Percentiles rank a stretch among this genome's conserved stretches.
phyloP scores from a whole-genome alignment of 2,888 invertebrate genomes.

The Blomia tropicalis region DNA sequence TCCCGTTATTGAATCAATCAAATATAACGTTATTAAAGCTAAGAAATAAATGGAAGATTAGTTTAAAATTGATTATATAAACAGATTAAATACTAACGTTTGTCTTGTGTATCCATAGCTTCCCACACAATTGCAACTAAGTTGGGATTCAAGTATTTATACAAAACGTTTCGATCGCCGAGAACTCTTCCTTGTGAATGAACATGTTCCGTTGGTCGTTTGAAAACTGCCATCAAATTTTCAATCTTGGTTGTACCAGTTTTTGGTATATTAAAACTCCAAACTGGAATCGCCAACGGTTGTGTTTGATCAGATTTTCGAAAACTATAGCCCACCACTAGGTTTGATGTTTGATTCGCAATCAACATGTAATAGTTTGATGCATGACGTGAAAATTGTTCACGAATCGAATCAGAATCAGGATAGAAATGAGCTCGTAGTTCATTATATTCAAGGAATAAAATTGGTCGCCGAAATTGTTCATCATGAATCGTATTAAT shows the following conservation, averaged over 20 bases:
- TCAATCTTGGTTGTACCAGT: constrained; percentile 36
- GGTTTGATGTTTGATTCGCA: constrained; percentile 44
- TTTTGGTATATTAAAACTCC: constrained; percentile 53
- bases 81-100: constrained; percentile 43
- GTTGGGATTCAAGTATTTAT: constrained; percentile 97
- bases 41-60: background rate
- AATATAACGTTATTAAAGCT: constrained; percentile 56
- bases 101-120: constrained; percentile 50
- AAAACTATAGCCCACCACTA: constrained; percentile 48
- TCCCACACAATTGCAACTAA: constrained; percentile 65
- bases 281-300: constrained; percentile 45
- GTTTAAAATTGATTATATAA: constrained; percentile 40
- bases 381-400: background rate
- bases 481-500: constrained; percentile 46
- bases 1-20: constrained; percentile 81
- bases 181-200: constrained; percentile 67
- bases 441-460: constrained; percentile 53
- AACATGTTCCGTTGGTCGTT: constrained; percentile 32
- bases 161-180: constrained; percentile 85
- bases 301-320: constrained; percentile 35
- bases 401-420: constrained; percentile 26
- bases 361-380: constrained; percentile 47
- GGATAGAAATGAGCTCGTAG: constrained; percentile 39
- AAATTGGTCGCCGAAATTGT: constrained; percentile 55
- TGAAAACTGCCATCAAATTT: constrained; percentile 38